These are phyloP conservation scores for Dicrostonyx torquatus DNA, from an alignment of 2,797 vertebrate genomes.

Conservation along the genomic window DNA sequence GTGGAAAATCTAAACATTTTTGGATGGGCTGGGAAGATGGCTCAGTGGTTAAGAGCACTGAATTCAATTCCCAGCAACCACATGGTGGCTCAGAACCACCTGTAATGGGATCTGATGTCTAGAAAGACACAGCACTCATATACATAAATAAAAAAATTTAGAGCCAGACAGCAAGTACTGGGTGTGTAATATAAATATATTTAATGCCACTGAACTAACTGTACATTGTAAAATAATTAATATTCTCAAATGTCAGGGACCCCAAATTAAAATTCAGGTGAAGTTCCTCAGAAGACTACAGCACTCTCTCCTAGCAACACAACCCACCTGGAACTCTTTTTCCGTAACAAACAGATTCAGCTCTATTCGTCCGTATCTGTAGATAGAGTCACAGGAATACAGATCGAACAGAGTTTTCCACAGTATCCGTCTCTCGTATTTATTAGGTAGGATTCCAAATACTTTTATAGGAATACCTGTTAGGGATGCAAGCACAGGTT, in stretches of 20 bases:
- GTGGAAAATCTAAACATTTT: not conserved
- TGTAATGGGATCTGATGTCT: too few relatives aligned
- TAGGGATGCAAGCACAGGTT: constrained; percentile 69
- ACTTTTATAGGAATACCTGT: constrained; percentile 93
- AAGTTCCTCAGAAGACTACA: not conserved
- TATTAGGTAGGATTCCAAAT: constrained; percentile 90
- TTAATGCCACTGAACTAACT: not conserved
- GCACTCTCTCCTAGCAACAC: constrained; percentile 17
- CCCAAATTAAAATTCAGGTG: constrained; percentile 6
- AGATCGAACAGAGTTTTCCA: constrained; percentile 92
- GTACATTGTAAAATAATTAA: not conserved
- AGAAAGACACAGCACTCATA: too few relatives aligned
- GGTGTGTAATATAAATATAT: not conserved
- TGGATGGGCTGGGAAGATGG: not conserved
- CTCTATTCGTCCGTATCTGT: constrained; percentile 93
- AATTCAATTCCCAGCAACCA: too few relatives aligned
- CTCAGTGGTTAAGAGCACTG: too few relatives aligned
- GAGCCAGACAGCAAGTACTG: not conserved
- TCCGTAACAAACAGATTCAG: constrained; percentile 94
- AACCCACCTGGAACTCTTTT: constrained; percentile 91
- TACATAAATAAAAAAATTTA: not conserved
- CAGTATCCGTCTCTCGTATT: constrained; percentile 87
- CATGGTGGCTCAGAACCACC: too few relatives aligned
- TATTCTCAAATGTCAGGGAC: not conserved
- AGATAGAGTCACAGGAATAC: constrained; percentile 92